Evolutionary conservation across 2,797 vertebrate genomes (phyloP).

Genomic region (Cossypha polioptera): DNA sequence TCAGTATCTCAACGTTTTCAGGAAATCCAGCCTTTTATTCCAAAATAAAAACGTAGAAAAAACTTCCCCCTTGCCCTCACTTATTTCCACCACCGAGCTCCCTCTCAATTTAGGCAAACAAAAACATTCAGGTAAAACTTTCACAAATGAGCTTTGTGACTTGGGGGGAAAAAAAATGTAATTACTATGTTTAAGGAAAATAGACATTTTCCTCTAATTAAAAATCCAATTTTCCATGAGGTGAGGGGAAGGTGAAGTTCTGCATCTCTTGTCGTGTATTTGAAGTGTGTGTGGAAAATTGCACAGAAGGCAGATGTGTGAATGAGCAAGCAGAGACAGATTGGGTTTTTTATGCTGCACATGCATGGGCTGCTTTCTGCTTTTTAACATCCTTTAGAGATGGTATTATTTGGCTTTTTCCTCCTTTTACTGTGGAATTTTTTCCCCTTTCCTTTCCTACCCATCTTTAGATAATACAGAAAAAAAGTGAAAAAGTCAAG

Average conservation of each 20-base stretch:
- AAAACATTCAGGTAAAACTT: not conserved
- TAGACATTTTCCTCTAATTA: constrained; percentile 15
- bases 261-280: not conserved
- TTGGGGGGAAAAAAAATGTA: not conserved
- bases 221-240: not conserved
- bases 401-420: not conserved
- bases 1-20: not conserved
- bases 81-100: not conserved
- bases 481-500: not conserved
- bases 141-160: not conserved
- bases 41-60: not conserved
- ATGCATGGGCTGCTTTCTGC: not conserved
- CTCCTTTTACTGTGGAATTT: not conserved
- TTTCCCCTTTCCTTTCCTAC: not conserved
- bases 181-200: not conserved
- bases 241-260: not conserved
- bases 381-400: not conserved
- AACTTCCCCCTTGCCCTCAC: not conserved
- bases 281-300: not conserved
- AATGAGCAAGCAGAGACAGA: not conserved
- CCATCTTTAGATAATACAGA: not conserved
- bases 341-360: not conserved
- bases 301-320: not conserved
- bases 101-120: not conserved
- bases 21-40: not conserved